Percentiles rank a stretch among this genome's conserved stretches.
phyloP scores from a whole-genome alignment of 2,797 vertebrate species.

The Diceros bicornis region DNA sequence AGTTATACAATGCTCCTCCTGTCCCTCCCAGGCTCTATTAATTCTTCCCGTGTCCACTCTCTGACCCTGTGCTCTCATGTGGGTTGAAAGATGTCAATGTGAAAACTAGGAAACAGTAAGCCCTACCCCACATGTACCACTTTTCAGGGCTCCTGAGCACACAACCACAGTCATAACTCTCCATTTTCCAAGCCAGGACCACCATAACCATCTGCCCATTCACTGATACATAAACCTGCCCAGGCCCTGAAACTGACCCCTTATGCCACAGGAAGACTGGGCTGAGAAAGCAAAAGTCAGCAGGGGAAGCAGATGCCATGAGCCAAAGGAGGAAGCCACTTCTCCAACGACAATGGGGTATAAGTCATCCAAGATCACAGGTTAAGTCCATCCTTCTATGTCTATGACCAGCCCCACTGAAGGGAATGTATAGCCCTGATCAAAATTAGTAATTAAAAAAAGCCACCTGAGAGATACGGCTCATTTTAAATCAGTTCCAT shows the following conservation, averaged over 20 bases:
- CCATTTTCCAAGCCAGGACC: neutral
- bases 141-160: neutral
- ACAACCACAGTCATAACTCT: neutral
- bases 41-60: neutral
- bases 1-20: neutral
- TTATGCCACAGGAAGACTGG: neutral
- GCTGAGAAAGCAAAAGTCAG: neutral
- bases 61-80: neutral
- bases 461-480: neutral
- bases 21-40: neutral
- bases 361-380: neutral
- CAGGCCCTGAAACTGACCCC: neutral
- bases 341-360: rapidly evolving
- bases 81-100: neutral
- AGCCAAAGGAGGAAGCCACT: neutral
- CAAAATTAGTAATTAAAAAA: neutral
- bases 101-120: neutral
- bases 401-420: neutral
- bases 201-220: neutral
- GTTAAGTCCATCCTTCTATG: neutral
- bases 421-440: neutral
- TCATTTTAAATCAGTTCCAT: neutral
- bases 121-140: rapidly evolving
- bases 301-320: rapidly evolving
- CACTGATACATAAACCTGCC: too few species aligned